These are phyloP conservation scores for Lacerta bilineata DNA, from an alignment of 2,797 vertebrate genomes.

Conservation along the genomic window DNA sequence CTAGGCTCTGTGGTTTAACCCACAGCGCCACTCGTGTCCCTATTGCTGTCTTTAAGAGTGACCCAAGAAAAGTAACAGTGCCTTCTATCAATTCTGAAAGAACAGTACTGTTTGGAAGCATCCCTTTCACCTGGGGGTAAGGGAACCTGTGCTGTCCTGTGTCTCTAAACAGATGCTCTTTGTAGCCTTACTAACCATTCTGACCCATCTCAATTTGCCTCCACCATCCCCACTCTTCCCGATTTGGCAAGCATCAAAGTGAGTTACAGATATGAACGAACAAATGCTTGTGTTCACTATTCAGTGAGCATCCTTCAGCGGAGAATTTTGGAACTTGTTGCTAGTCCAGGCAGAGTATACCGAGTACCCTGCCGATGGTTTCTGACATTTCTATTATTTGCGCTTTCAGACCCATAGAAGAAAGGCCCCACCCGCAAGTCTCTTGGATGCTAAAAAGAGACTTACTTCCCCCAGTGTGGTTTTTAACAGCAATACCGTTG, in stretches of 20 bases:
- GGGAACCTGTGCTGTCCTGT: neutral
- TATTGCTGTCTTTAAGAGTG: too few relatives aligned
- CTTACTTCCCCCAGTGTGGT: constrained; percentile 85
- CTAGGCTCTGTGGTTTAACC: too few relatives aligned
- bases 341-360: neutral
- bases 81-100: too few relatives aligned
- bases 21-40: too few relatives aligned
- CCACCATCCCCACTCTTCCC: neutral
- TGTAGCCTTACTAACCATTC: neutral
- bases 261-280: neutral
- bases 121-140: neutral
- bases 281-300: neutral
- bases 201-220: neutral
- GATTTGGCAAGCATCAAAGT: neutral
- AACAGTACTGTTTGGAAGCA: neutral
- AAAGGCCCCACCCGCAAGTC: neutral
- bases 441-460: neutral
- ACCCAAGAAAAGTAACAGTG: neutral
- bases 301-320: neutral
- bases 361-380: neutral
- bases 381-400: too few relatives aligned
- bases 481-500: constrained; percentile 85
- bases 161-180: neutral
- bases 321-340: neutral
- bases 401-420: neutral